Conservation (phyloP, 2,113 vertebrate genomes). For the Cyprinodon variegatus region DNA sequence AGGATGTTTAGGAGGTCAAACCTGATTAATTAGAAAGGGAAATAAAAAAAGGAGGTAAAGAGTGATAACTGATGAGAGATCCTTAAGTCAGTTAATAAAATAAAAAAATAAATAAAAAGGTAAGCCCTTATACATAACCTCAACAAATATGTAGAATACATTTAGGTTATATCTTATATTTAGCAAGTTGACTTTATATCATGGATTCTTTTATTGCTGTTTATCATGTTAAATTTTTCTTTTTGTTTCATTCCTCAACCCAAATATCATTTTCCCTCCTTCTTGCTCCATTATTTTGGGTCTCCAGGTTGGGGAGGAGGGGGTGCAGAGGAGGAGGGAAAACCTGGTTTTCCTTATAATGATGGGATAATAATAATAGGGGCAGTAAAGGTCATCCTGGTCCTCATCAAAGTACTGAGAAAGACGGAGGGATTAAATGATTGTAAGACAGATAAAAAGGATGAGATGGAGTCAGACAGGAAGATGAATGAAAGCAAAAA, state of each 20-base stretch:
- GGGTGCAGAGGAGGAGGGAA: slow-evolving; percentile 55
- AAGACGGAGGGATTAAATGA: slow-evolving; percentile 41
- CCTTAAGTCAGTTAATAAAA: neutral
- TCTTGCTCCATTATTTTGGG: slow-evolving; percentile 50
- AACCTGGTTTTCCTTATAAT: slow-evolving; percentile 75
- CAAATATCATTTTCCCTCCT: slow-evolving; percentile 47
- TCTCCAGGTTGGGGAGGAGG: slow-evolving; percentile 54
- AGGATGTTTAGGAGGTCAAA: slow-evolving; percentile 23
- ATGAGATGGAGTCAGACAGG: slow-evolving; percentile 3
- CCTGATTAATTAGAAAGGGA: slow-evolving; percentile 27
- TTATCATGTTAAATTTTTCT: slow-evolving; percentile 26
- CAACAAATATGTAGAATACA: neutral
- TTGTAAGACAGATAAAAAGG: slow-evolving; percentile 16
- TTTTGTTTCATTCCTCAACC: slow-evolving; percentile 49
- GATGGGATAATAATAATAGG: slow-evolving; percentile 55
- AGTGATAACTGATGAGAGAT: slow-evolving; percentile 57
- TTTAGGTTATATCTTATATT: neutral
- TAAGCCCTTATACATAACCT: fast-evolving
- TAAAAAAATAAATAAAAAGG: neutral
- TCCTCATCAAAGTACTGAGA: slow-evolving; percentile 81
- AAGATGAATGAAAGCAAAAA: slow-evolving; percentile 25
- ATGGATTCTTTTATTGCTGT: neutral
- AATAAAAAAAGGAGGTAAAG: slow-evolving; percentile 27
- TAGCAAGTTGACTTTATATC: neutral
- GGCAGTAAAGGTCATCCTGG: slow-evolving; percentile 79